phyloP scores from a whole-genome alignment of 2,113 vertebrate species.

The Cephalopterus ornatus region DNA sequence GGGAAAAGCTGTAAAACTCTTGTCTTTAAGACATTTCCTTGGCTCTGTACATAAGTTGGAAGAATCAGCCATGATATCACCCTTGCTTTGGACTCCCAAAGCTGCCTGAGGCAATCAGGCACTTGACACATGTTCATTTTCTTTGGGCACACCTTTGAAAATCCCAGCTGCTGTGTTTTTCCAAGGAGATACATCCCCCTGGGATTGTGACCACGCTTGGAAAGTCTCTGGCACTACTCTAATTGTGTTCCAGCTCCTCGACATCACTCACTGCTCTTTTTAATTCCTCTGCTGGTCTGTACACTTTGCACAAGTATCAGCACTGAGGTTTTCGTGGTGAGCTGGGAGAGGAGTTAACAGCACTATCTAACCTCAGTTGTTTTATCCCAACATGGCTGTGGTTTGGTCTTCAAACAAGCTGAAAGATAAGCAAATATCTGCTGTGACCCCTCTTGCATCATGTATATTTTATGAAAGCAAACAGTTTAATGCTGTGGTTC shows the following conservation, averaged over 20 bases:
- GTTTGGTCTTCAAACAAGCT: conserved; percentile 72
- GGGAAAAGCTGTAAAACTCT: background rate
- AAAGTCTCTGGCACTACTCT: background rate
- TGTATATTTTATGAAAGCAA: conserved; percentile 37
- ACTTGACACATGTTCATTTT: background rate
- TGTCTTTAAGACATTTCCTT: background rate
- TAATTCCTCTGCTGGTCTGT: background rate
- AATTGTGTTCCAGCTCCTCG: background rate
- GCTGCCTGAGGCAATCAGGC: background rate
- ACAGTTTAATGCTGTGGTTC: conserved; percentile 1
- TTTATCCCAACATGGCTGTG: conserved; percentile 66
- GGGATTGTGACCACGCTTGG: rapidly evolving
- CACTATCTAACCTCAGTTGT: conserved; percentile 54
- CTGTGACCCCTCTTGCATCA: conserved; percentile 14
- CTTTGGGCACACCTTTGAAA: background rate
- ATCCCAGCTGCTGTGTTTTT: background rate
- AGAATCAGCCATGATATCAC: background rate
- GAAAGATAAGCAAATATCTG: conserved; percentile 66
- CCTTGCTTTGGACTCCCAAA: background rate
- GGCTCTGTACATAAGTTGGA: rapidly evolving
- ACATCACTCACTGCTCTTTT: background rate
- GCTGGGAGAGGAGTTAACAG: conserved; percentile 43
- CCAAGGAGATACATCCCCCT: background rate
- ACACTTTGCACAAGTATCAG: background rate
- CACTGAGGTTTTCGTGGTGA: conserved; percentile 71